Percentiles rank a stretch among this genome's conserved stretches.
phyloP scores from a whole-genome alignment of 2,888 invertebrate species.

The Drosophila barbarae region DNA sequence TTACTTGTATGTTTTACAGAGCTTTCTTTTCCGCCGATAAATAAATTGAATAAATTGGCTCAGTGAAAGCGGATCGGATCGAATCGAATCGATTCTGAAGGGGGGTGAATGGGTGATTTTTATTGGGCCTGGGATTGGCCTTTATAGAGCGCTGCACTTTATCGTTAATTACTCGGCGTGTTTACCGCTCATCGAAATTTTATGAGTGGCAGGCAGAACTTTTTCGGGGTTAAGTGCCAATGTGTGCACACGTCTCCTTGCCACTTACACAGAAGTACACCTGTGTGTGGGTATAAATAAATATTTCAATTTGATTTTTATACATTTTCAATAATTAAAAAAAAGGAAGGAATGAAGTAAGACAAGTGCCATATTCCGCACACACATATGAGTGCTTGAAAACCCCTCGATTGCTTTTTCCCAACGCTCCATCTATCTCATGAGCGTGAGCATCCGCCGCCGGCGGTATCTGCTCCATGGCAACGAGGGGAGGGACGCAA shows the following conservation, averaged over 20 bases:
- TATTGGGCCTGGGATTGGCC: conserved; percentile 2
- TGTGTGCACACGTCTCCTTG: conserved; percentile 43
- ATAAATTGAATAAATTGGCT: conserved; percentile 73
- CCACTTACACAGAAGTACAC: conserved; percentile 2
- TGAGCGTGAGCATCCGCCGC: conserved; percentile 14
- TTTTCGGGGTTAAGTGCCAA: conserved; percentile 63
- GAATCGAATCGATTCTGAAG: conserved; percentile 4
- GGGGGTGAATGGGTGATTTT: conserved; percentile 1
- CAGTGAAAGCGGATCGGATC: conserved; percentile 50
- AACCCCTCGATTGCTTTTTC: conserved; percentile 16
- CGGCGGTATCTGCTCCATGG: conserved; percentile 10
- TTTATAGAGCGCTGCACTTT: conserved; percentile 63
- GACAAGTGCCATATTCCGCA: conserved; percentile 8
- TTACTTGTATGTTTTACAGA: conserved; percentile 38
- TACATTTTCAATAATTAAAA: conserved; percentile 62
- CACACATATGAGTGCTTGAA: conserved; percentile 22
- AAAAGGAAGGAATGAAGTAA: conserved; percentile 14
- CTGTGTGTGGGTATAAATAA: not conserved
- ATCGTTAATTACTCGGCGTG: conserved; percentile 72
- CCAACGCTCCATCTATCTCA: conserved; percentile 29
- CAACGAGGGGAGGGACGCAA: conserved; percentile 2
- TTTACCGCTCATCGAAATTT: conserved; percentile 72
- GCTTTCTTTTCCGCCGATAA: conserved; percentile 45
- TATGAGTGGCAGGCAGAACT: conserved; percentile 55
- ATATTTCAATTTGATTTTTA: conserved; percentile 56